Conservation (phyloP, 2,797 vertebrate genomes). For the Synaphobranchus kaupii region DNA sequence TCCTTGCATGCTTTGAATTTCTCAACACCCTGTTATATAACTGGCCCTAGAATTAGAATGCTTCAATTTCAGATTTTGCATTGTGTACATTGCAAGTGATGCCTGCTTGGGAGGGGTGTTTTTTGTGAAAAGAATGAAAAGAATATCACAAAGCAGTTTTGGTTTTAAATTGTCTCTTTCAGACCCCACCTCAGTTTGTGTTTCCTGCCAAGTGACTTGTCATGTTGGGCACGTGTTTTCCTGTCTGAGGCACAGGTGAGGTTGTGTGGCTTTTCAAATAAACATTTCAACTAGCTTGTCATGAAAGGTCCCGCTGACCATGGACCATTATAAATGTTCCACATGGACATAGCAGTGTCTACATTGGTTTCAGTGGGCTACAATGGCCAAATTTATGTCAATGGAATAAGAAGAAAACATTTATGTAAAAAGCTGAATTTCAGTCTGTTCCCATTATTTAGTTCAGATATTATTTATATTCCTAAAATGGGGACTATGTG, state of each 20-base stretch:
- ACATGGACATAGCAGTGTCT: not conserved
- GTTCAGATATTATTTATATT: not conserved
- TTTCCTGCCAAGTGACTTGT: not conserved
- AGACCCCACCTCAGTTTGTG: slow-evolving; percentile 6
- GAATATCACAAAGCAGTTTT: not conserved
- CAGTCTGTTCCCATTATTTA: not conserved
- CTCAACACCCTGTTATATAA: not conserved
- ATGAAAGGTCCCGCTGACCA: not conserved
- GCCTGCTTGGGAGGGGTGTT: not conserved
- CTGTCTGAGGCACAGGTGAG: not conserved
- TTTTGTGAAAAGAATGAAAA: slow-evolving; percentile 1
- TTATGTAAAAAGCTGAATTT: not conserved
- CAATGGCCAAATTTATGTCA: not conserved
- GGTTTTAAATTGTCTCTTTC: not conserved
- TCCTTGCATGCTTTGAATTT: not conserved
- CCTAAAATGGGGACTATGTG: too few relatives aligned
- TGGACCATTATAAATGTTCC: not conserved
- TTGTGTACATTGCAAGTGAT: slow-evolving; percentile 12
- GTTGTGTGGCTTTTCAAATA: not conserved
- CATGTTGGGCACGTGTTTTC: not conserved
- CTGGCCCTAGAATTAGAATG: not conserved
- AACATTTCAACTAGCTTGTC: not conserved
- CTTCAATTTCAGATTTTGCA: slow-evolving; percentile 11
- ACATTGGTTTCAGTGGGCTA: not conserved
- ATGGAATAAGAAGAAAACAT: not conserved